Conservation (phyloP, 2,113 vertebrate genomes). For the Apteryx mantelli region DNA sequence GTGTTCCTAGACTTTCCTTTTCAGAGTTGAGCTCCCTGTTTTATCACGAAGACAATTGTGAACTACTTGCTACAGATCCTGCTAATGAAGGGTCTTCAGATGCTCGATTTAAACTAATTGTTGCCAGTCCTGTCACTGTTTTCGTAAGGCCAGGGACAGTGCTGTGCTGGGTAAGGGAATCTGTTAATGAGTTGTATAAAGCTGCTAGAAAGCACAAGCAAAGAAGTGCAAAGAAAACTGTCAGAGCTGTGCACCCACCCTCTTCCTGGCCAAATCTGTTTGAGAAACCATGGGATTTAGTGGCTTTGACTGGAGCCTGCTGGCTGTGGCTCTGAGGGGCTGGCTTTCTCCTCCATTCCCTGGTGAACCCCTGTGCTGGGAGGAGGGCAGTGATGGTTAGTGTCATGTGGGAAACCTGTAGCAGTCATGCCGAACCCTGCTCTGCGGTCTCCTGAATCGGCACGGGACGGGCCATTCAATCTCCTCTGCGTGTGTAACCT, state of each 20-base stretch:
- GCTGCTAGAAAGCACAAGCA: neutral
- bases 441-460: rapidly evolving
- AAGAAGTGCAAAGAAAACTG: neutral
- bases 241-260: neutral
- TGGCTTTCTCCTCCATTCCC: neutral
- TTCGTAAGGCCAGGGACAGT: neutral
- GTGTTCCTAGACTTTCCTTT: neutral
- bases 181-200: neutral
- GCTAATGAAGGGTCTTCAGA: conserved; percentile 1
- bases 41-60: neutral
- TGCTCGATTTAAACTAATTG: neutral
- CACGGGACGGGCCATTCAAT: rapidly evolving
- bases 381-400: neutral
- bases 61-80: neutral
- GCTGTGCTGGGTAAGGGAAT: neutral
- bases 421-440: neutral
- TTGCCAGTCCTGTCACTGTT: neutral
- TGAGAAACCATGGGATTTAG: neutral
- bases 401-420: neutral
- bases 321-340: neutral
- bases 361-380: neutral
- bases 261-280: neutral
- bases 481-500: neutral
- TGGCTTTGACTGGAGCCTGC: rapidly evolving
- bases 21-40: neutral